phyloP scores from a whole-genome alignment of 1,140 invertebrate species.

The Penaeus indicus region DNA sequence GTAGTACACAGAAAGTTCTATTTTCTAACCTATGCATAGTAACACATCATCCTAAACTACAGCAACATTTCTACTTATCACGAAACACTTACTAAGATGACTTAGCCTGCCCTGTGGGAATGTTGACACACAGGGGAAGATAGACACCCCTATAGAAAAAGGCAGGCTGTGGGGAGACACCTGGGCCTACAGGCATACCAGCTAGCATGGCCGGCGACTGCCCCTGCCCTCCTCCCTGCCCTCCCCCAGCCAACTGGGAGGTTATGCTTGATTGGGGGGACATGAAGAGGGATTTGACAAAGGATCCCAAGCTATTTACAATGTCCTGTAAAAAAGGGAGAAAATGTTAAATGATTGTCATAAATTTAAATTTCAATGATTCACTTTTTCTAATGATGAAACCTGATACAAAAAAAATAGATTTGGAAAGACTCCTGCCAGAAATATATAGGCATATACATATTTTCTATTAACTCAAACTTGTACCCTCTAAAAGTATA shows the following conservation, averaged over 20 bases:
- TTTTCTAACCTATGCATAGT: too few species aligned
- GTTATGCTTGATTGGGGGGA: conserved; percentile 64
- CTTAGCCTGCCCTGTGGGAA: conserved; percentile 88
- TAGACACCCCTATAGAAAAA: conserved; percentile 94
- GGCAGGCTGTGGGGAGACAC: conserved; percentile 88
- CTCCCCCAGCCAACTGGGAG: conserved; percentile 3
- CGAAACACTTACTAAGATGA: conserved; percentile 84
- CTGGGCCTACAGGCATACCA: conserved; percentile 80
- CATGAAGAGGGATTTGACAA: conserved; percentile 94
- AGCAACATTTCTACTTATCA: too few species aligned
- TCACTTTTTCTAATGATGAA: not conserved
- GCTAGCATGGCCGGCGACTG: conserved; percentile 78
- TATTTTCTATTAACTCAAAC: not conserved
- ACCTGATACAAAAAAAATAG: not conserved
- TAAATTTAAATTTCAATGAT: not conserved
- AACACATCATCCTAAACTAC: too few species aligned
- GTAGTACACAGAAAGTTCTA: too few species aligned
- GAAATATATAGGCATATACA: too few species aligned
- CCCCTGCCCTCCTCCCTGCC: conserved; percentile 71
- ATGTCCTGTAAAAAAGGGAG: conserved; percentile 83
- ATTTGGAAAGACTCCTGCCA: not conserved
- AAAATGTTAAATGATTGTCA: not conserved
- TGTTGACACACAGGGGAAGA: conserved; percentile 87
- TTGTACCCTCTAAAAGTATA: not conserved
- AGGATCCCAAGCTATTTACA: conserved; percentile 93